A percentile compares a stretch with the other conserved stretches of the same genome.
These are phyloP conservation scores for Probosciger aterrimus DNA, from an alignment of 2,113 vertebrate genomes.

Conservation along the genomic window DNA sequence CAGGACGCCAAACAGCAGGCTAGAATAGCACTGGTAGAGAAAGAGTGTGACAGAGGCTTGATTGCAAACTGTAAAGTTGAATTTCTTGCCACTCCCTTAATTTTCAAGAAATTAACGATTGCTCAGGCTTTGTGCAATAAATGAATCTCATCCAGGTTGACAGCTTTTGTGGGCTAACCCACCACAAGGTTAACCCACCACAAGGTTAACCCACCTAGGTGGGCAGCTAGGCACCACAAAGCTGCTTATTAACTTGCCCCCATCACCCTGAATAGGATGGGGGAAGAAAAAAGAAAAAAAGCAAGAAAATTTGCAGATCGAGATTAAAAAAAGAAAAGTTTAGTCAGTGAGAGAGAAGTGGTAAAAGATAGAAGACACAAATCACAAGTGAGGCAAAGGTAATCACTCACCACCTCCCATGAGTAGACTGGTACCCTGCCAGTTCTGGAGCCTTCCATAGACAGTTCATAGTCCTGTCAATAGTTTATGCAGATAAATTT, in stretches of 20 bases:
- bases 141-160: neutral
- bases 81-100: neutral
- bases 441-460: neutral
- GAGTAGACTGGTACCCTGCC: accelerated
- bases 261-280: neutral
- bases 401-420: neutral
- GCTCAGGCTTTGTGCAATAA: neutral
- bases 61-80: neutral
- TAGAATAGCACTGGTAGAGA: neutral
- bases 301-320: neutral
- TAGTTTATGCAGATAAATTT: neutral
- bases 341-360: neutral
- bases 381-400: neutral
- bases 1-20: neutral
- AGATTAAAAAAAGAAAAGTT: neutral
- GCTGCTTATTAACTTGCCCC: neutral
- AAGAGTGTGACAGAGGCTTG: neutral
- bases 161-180: neutral
- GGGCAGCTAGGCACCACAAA: neutral
- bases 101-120: neutral
- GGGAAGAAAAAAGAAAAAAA: neutral
- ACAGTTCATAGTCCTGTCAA: neutral
- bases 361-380: neutral
- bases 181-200: too few species aligned
- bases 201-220: too few species aligned